These are phyloP conservation scores for Gallinago paraguaiae DNA, from an alignment of 2,113 vertebrate genomes.

Conservation along the genomic window DNA sequence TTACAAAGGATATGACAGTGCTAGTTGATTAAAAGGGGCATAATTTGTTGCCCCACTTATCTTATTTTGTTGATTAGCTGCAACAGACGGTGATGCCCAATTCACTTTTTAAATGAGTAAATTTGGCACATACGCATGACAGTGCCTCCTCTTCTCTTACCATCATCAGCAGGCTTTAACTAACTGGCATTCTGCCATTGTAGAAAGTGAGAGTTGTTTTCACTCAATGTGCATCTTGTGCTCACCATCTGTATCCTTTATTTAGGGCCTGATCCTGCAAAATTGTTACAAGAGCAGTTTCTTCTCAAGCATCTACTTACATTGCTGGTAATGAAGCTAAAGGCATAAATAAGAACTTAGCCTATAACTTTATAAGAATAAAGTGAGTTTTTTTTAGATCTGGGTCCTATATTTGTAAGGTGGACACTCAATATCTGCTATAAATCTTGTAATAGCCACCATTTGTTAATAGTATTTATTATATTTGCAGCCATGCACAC, in stretches of 20 bases:
- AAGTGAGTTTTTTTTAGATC: background rate
- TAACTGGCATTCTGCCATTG: background rate
- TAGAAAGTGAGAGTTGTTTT: background rate
- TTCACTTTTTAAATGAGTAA: constrained; percentile 30
- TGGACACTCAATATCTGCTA: background rate
- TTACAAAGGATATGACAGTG: background rate
- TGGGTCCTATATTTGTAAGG: background rate
- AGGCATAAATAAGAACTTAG: background rate
- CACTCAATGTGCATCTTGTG: background rate
- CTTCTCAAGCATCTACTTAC: background rate
- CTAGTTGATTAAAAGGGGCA: constrained; percentile 27
- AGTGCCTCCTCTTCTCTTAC: constrained; percentile 16
- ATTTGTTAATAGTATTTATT: background rate
- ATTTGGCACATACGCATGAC: background rate
- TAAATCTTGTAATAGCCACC: background rate
- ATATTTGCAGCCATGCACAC: background rate
- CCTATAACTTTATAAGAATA: background rate
- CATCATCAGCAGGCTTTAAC: background rate
- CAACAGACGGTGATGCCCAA: constrained; percentile 1
- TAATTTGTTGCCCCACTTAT: constrained; percentile 14
- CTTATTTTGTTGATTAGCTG: constrained; percentile 34
- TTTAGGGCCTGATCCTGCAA: background rate
- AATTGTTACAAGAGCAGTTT: background rate
- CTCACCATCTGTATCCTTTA: background rate
- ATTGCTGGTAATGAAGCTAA: background rate